A percentile compares a stretch with the other conserved stretches of the same genome.
These are phyloP conservation scores for Tetramorium parvispinum DNA, from an alignment of 1,140 invertebrate species.

Conservation along the genomic window DNA sequence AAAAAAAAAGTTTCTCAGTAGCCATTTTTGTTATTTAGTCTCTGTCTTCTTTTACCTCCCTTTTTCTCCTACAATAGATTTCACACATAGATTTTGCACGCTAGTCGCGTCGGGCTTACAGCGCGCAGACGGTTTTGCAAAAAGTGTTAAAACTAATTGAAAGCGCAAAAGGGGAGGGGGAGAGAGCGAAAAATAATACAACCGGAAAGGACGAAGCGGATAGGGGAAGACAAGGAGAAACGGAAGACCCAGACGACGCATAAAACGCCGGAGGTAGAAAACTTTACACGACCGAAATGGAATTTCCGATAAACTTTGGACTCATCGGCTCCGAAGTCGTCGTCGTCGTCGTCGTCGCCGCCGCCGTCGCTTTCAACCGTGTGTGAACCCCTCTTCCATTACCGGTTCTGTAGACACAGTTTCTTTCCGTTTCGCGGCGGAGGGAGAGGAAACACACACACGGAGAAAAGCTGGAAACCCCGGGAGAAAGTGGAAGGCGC, in stretches of 20 bases:
- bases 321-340: slow-evolving; percentile 50
- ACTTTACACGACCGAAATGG: slow-evolving; percentile 69
- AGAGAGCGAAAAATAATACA: slow-evolving; percentile 19
- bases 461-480: background rate
- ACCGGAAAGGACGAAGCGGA: background rate
- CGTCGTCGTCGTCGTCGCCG: slow-evolving; percentile 34
- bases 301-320: slow-evolving; percentile 72
- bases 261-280: slow-evolving; percentile 50
- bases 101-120: background rate
- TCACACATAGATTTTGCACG: background rate
- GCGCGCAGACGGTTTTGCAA: background rate
- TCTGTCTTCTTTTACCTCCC: background rate
- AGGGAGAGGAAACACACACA: background rate
- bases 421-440: slow-evolving; percentile 21
- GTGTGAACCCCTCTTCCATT: slow-evolving; percentile 52
- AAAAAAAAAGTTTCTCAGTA: background rate
- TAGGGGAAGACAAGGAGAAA: slow-evolving; percentile 1
- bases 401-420: slow-evolving; percentile 31
- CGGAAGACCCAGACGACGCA: background rate
- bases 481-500: slow-evolving; percentile 3
- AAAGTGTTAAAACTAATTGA: slow-evolving; percentile 36
- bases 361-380: slow-evolving; percentile 28
- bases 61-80: background rate
- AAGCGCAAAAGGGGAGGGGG: background rate
- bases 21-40: background rate